These are phyloP conservation scores for Drosophila barbarae DNA, from an alignment of 2,888 invertebrate genomes.

Conservation along the genomic window DNA sequence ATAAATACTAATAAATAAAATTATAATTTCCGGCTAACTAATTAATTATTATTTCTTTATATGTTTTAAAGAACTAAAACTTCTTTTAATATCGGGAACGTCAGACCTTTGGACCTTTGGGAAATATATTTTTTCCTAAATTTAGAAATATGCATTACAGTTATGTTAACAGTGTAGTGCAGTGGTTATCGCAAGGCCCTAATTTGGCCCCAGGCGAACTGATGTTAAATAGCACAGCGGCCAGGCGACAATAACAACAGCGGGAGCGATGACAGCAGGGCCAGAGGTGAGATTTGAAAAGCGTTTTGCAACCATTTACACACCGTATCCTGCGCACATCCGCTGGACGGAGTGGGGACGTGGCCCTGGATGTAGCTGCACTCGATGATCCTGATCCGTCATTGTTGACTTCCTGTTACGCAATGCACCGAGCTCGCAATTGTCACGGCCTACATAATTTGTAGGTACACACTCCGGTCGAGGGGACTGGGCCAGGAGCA, in stretches of 20 bases:
- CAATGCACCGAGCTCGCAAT: constrained; percentile 30
- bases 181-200: constrained; percentile 39
- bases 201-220: constrained; percentile 76
- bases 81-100: not conserved
- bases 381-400: constrained; percentile 32
- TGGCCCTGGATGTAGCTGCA: constrained; percentile 22
- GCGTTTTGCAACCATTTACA: constrained; percentile 76
- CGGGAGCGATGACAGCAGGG: constrained; percentile 21
- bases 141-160: not conserved
- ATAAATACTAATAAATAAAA: not conserved
- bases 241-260: constrained; percentile 52
- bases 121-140: not conserved
- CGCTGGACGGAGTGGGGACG: not conserved
- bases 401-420: constrained; percentile 70
- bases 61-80: not conserved
- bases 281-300: constrained; percentile 58
- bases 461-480: constrained; percentile 62
- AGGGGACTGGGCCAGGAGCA: constrained; percentile 36
- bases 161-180: constrained; percentile 1
- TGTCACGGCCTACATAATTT: constrained; percentile 60
- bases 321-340: constrained; percentile 75
- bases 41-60: not conserved
- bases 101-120: not conserved
- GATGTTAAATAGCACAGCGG: constrained; percentile 73
- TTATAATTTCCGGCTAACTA: not conserved